Conservation (phyloP, 2,113 vertebrate species). For the Muntiacus reevesi region DNA sequence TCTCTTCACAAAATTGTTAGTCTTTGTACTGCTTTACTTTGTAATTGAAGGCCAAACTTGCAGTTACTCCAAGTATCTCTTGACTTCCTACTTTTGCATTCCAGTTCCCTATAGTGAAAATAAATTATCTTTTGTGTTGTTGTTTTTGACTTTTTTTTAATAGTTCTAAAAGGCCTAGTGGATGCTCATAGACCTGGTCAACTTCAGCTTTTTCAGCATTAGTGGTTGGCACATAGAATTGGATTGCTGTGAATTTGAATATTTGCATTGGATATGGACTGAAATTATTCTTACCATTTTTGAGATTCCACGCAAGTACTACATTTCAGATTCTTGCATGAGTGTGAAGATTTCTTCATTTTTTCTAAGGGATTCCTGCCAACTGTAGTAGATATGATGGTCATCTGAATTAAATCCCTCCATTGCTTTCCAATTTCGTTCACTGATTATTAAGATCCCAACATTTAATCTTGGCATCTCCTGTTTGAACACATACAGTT, state of each 20-base stretch:
- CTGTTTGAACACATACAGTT: background rate
- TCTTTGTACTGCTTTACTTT: background rate
- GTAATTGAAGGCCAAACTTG: background rate
- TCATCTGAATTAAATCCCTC: background rate
- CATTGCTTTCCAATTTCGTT: background rate
- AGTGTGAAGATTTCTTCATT: background rate
- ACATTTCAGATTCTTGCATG: background rate
- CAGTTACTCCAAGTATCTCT: background rate
- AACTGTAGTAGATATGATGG: background rate
- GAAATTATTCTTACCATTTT: background rate
- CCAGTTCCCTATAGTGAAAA: background rate
- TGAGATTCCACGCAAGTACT: background rate
- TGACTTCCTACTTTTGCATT: background rate
- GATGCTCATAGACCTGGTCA: background rate
- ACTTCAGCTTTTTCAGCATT: background rate
- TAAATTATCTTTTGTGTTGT: background rate
- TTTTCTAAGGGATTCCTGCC: background rate
- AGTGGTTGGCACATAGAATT: background rate
- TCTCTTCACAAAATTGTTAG: background rate
- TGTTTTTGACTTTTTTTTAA: background rate
- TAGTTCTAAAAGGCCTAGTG: background rate
- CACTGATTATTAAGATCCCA: background rate
- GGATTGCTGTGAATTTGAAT: background rate
- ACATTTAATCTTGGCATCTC: background rate
- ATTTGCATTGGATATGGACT: background rate